Percentiles rank a stretch among this genome's conserved stretches.
Evolutionary conservation across 2,888 invertebrate species (phyloP).

Genomic region (Pristionchus maxplancki): DNA sequence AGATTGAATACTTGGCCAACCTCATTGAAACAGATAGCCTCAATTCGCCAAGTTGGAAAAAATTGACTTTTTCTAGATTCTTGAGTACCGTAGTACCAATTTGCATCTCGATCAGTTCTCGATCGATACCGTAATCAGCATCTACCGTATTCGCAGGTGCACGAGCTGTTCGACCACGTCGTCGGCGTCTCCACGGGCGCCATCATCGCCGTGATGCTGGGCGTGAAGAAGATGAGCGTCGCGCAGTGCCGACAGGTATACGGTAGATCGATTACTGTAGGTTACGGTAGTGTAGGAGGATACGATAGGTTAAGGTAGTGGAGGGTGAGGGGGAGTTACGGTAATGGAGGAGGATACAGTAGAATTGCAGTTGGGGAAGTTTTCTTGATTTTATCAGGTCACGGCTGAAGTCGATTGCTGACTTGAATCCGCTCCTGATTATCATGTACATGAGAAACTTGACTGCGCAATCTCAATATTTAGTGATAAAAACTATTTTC

Average conservation of each 20-base stretch:
- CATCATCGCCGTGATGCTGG: conserved; percentile 86
- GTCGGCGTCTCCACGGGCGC: conserved; percentile 83
- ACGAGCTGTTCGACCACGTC: conserved; percentile 90
- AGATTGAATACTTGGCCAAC: not conserved
- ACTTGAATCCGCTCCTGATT: no score
- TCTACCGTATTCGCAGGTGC: conserved; percentile 78
- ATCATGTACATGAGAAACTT: no score
- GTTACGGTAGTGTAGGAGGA: conserved; percentile 77
- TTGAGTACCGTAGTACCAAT: no score
- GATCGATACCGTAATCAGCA: conserved; percentile 17
- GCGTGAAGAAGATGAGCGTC: conserved; percentile 82
- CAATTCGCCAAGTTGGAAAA: not conserved
- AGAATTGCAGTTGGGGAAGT: not conserved
- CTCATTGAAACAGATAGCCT: not conserved
- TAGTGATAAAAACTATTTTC: no score
- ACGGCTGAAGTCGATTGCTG: no score
- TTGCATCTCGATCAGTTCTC: not conserved
- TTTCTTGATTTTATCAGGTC: no score
- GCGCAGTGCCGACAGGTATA: conserved; percentile 81
- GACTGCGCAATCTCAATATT: no score
- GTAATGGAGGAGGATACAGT: not conserved
- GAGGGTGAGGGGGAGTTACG: not conserved
- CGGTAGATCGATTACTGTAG: conserved; percentile 44
- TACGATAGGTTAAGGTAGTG: no score
- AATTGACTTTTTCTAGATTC: no score